Percentiles rank a stretch among this genome's conserved stretches.
Evolutionary conservation across 2,888 invertebrate species (phyloP).

Genomic region (Heliconius ismenius): DNA sequence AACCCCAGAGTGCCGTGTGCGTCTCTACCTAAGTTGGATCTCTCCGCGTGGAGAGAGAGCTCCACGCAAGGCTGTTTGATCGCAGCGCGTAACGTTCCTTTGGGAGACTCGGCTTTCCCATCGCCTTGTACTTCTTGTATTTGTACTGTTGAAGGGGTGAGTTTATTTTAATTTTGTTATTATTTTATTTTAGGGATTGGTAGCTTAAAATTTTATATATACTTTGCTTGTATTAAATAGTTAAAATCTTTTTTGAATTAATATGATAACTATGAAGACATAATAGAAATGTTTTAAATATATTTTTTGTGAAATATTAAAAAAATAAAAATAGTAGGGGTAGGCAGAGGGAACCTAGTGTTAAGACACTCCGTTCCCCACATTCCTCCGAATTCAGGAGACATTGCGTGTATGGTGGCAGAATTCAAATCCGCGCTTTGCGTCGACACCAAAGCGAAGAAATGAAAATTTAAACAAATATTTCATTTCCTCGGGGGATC

Average conservation of each 20-base stretch:
- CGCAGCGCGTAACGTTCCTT: constrained; percentile 88
- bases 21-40: constrained; percentile 89
- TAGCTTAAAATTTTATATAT: too few species aligned
- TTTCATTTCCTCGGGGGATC: too few species aligned
- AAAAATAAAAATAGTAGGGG: too few species aligned
- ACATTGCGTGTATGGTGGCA: fast-evolving
- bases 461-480: too few species aligned
- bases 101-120: constrained; percentile 92
- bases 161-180: constrained; percentile 47
- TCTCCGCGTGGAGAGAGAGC: constrained; percentile 92
- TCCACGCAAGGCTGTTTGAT: constrained; percentile 90
- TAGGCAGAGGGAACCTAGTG: too few species aligned
- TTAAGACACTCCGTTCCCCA: too few species aligned
- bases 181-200: not conserved
- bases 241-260: too few species aligned
- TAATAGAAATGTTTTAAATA: too few species aligned
- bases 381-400: too few species aligned
- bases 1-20: constrained; percentile 93
- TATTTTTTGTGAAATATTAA: too few species aligned
- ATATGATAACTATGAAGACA: not conserved
- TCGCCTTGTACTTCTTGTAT: constrained; percentile 95
- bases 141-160: constrained; percentile 92
- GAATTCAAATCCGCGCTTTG: too few species aligned
- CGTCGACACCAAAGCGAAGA: too few species aligned
- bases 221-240: not conserved